Percentiles rank a stretch among this genome's conserved stretches.
Evolutionary conservation across 2,888 invertebrate genomes (phyloP).

Genomic region (Malthinus flaveolus): DNA sequence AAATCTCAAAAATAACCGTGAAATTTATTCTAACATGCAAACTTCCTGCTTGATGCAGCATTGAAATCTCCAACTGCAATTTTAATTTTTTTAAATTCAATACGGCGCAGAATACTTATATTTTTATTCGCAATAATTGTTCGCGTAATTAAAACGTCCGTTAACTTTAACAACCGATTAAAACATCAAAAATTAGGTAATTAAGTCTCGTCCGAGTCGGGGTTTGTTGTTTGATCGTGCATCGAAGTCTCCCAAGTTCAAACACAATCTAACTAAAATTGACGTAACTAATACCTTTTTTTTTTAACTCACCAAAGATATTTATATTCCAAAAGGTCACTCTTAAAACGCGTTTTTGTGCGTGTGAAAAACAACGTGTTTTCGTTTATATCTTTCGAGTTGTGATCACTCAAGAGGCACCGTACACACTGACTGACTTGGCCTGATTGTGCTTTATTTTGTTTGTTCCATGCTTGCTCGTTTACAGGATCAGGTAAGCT

Average conservation of each 20-base stretch:
- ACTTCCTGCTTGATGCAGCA: too few species aligned
- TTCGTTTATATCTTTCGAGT: background rate
- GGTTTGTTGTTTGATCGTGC: slow-evolving; percentile 11
- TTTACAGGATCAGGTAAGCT: slow-evolving; percentile 34
- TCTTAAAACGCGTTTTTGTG: too few species aligned
- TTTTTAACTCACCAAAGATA: background rate
- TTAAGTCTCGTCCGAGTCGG: background rate
- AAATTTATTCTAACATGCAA: too few species aligned
- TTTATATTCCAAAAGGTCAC: background rate
- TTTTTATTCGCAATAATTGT: too few species aligned
- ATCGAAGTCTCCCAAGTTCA: slow-evolving; percentile 9
- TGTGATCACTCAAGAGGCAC: slow-evolving; percentile 14
- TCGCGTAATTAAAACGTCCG: too few species aligned
- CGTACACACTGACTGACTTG: slow-evolving; percentile 47
- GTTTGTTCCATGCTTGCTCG: slow-evolving; percentile 52
- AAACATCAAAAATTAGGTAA: background rate
- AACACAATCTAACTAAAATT: background rate
- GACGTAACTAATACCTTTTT: background rate
- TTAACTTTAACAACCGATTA: background rate
- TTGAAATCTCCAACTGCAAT: too few species aligned
- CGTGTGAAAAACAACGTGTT: background rate
- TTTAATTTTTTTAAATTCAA: too few species aligned
- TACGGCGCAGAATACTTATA: too few species aligned
- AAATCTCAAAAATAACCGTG: too few species aligned
- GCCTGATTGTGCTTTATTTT: slow-evolving; percentile 53